These are phyloP conservation scores for Nannoperca australis DNA, from an alignment of 2,797 vertebrate genomes.

Conservation along the genomic window DNA sequence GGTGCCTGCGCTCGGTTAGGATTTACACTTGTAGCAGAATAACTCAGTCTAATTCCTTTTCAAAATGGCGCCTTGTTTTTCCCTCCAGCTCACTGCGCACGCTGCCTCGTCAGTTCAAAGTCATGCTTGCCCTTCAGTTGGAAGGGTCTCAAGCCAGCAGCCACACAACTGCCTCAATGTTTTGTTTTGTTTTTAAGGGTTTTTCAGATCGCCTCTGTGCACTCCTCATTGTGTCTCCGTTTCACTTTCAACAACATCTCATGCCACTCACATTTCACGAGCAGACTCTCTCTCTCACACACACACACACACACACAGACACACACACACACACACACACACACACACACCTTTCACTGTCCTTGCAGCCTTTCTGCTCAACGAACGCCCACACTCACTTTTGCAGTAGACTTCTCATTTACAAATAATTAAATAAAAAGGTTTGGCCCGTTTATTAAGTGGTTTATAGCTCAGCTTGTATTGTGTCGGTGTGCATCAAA, in stretches of 20 bases:
- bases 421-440: constrained; percentile 31
- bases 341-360: constrained; percentile 57
- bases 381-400: constrained; percentile 46
- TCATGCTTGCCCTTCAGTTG: constrained; percentile 72
- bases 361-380: constrained; percentile 60
- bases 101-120: constrained; percentile 76
- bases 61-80: constrained; percentile 86
- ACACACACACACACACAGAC: not conserved
- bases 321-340: constrained; percentile 9
- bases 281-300: constrained; percentile 32
- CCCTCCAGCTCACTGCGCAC: constrained; percentile 74
- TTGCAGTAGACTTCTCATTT: constrained; percentile 49
- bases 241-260: constrained; percentile 46
- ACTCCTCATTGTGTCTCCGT: constrained; percentile 43
- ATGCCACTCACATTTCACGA: constrained; percentile 40
- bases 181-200: constrained; percentile 29
- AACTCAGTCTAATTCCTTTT: constrained; percentile 79
- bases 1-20: constrained; percentile 64
- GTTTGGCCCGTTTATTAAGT: constrained; percentile 40
- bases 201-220: constrained; percentile 37
- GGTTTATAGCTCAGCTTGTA: constrained; percentile 39
- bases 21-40: constrained; percentile 71
- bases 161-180: constrained; percentile 44
- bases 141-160: constrained; percentile 66
- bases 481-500: constrained; percentile 25